Percentiles rank a stretch among this genome's conserved stretches.
Conservation (phyloP, 2,888 invertebrate genomes). For the Drosophila setosimentum region DNA sequence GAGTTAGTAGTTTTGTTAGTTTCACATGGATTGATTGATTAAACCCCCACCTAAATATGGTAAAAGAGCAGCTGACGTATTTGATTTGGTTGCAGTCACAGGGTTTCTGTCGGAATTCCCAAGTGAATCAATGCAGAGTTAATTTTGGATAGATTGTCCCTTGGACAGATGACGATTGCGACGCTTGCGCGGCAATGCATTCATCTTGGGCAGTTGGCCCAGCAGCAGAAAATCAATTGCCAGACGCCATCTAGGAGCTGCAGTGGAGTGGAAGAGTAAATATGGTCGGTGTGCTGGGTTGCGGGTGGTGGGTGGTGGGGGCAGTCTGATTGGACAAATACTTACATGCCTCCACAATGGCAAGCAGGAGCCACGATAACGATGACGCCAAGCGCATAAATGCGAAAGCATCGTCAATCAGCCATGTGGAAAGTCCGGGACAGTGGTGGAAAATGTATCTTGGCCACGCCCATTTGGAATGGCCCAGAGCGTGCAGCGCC, state of each 20-base stretch:
- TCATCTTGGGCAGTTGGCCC: conserved; percentile 40
- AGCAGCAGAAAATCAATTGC: conserved; percentile 52
- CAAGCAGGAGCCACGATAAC: conserved; percentile 34
- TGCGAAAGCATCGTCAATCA: conserved; percentile 41
- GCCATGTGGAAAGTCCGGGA: conserved; percentile 37
- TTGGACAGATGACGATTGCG: conserved; percentile 3
- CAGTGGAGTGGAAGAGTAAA: background rate
- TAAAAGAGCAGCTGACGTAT: background rate
- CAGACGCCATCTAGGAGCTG: conserved; percentile 51
- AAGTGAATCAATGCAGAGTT: background rate
- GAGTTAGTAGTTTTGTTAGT: background rate
- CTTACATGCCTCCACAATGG: conserved; percentile 44
- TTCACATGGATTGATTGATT: background rate
- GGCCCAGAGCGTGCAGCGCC: conserved; percentile 22
- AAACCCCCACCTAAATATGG: background rate
- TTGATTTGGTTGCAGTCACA: background rate
- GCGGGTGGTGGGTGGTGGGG: background rate
- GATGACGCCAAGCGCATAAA: conserved; percentile 40
- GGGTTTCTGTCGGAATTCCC: background rate
- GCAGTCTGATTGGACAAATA: background rate
- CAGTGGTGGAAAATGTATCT: conserved; percentile 24
- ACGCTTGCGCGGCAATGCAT: background rate
- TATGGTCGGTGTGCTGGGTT: background rate
- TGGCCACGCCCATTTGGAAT: conserved; percentile 20
- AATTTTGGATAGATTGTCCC: conserved; percentile 1